phyloP scores from a whole-genome alignment of 2,888 invertebrate species.

The Zaprionus lineosus region DNA sequence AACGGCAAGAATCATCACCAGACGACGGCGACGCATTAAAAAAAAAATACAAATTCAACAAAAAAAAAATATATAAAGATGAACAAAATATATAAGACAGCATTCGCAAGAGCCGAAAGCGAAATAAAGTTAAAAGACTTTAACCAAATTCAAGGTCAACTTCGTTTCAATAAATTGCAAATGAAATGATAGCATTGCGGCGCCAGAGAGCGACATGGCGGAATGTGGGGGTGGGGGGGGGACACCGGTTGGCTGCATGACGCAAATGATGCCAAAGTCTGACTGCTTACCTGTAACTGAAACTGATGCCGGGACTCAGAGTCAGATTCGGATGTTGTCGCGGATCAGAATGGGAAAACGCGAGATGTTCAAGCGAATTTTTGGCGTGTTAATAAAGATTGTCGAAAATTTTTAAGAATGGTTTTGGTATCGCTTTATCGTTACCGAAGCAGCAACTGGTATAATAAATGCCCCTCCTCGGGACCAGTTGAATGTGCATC shows the following conservation, averaged over 20 bases:
- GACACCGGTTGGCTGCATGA: conserved; percentile 50
- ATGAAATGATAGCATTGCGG: conserved; percentile 69
- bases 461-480: conserved; percentile 46
- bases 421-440: conserved; percentile 44
- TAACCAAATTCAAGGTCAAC: conserved; percentile 79
- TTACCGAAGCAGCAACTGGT: conserved; percentile 46
- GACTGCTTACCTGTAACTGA: conserved; percentile 56
- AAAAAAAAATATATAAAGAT: background rate
- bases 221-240: conserved; percentile 10
- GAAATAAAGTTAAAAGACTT: conserved; percentile 76
- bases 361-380: conserved; percentile 51
- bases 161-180: conserved; percentile 77
- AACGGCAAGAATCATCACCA: conserved; percentile 67
- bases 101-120: conserved; percentile 52
- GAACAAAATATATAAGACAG: conserved; percentile 21
- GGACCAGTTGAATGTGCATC: conserved; percentile 25
- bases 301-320: conserved; percentile 21
- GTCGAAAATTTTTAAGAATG: conserved; percentile 58
- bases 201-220: conserved; percentile 20
- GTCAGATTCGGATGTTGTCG: background rate
- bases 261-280: conserved; percentile 66
- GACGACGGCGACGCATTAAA: conserved; percentile 38
- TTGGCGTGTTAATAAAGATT: conserved; percentile 58
- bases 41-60: conserved; percentile 10
- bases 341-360: no score